Conservation (phyloP, 2,797 vertebrate genomes). For the Gymnothorax javanicus region DNA sequence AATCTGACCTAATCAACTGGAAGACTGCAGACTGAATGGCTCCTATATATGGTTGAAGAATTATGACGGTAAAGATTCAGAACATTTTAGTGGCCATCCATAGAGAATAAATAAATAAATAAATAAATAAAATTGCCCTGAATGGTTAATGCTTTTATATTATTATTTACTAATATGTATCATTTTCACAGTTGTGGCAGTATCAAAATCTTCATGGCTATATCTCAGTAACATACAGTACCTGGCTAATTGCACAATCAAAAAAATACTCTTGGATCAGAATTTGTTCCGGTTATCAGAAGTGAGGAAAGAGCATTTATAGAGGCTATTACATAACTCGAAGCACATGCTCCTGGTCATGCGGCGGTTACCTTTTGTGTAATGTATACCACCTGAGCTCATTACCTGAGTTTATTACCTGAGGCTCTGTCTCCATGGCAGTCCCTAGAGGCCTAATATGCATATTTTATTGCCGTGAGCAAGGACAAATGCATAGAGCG, state of each 20-base stretch:
- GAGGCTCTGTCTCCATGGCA: slow-evolving; percentile 60
- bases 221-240: too few relatives aligned
- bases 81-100: not conserved
- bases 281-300: not conserved
- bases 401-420: slow-evolving; percentile 51
- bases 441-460: slow-evolving; percentile 64
- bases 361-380: slow-evolving; percentile 55
- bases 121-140: too few relatives aligned
- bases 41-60: not conserved
- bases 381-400: slow-evolving; percentile 60
- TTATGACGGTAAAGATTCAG: not conserved
- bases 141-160: not conserved
- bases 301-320: not conserved
- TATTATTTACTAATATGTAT: not conserved
- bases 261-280: not conserved
- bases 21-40: not conserved
- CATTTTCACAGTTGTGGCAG: not conserved
- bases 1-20: not conserved
- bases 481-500: slow-evolving; percentile 31
- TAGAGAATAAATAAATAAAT: not conserved
- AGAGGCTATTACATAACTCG: not conserved
- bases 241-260: not conserved
- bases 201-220: not conserved
- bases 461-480: slow-evolving; percentile 69
- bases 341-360: not conserved